Base-by-base conservation (phyloP, 2,888 invertebrate genomes). In the Caenorhabditis sulstoni region DNA sequence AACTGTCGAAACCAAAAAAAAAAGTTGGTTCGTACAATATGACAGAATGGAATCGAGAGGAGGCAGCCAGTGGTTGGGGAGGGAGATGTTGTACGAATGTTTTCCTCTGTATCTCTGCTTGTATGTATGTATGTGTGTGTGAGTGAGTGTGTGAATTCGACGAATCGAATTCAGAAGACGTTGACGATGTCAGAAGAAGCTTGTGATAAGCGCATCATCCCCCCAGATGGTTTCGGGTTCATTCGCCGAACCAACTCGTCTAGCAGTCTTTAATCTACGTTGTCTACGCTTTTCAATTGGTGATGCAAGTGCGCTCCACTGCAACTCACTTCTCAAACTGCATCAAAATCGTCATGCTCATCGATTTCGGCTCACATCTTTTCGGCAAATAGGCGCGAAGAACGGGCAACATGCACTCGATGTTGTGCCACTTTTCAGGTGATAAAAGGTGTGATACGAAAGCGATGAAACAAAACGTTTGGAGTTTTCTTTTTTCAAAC, bases 321-420 rank as follows among this genome's bases (percentile, higher is more conserved):
- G 29, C 12, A 41, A 57, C 57, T 57, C 41, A 57, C 57, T 22
- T 57, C 20, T 41, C 57, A 57, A 57, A 57, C 44, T 57, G 41
- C 16, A 1, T 55, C 18, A 41, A 5, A 18, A 57, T 20, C 3
- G 41, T 57, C 41, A 44, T 22, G 18, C 9, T 57, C 29, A 35
- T 29, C 35, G 29, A 29, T 7, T 3, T 5, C 29, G 29, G 29
- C 29, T 29, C 44, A 3, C 47, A 47, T 3, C 2, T 47, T 47
- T 47, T 18, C 4, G 29, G n/a, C n/a, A n/a, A n/a, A n/a, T n/a
- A n/a, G 2, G 37, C 8, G 35, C 39, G 23, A 23, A 37, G 55
- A 55, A 55, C 55, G 35, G 29, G 11, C 14, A 14, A 8, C 9
- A 23, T 29, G 23, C 23, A 20, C 35, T 52, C n/a, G 52, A 22